Base-by-base conservation (phyloP, 2,113 vertebrate species). In the Shinisaurus crocodilurus region DNA sequence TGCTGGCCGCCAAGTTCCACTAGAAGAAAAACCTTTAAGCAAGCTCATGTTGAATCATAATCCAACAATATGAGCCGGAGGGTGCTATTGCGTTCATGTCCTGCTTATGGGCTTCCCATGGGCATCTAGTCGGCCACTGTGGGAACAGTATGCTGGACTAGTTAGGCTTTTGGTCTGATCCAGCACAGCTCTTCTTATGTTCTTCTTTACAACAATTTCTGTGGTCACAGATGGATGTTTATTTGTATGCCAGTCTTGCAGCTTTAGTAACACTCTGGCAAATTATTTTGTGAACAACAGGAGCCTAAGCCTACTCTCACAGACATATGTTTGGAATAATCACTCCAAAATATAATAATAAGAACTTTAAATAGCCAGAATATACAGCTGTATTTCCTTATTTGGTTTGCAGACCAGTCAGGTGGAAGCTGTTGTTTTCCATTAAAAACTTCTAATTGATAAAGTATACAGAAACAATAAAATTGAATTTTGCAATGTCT, bases 221-320 rank as follows among this genome's bases (percentile, higher is more conserved):
- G 43, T 65, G 45, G 63, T 40, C 43, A 48, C 16, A 70, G 75
- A 74, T 60, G 63, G 77, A 90, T 57, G 57, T 79, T 89, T 67
- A 85, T 90, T 43, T 32, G 13, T 79, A 79, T n/a, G 69, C 50
- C 34, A 16, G 40, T 63, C 8, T 7, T n/a, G 15, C 60, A 29
- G 10, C 34, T 45, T 69, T 60, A 45, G 4, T 5, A 69, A 32
- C 16, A 80, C 50, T 45, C 10, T 84, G 27, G 27, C 27, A 88
- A 74, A 81, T 80, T 37, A 13, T 93, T 86, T 91, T 23, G 60
- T 37, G 77, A 90, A 7, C n/a, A 83, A 32, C n/a, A 77, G 29
- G 16, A 83, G 1, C 6, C 5, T 18, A 48, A 72, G 9, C 60
- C 0, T 0, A 0, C 50, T 87, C 48, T 45, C 34, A 1, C 23